Conservation (phyloP, 2,113 vertebrate species). For the Rhinopomastus cyanomelas region DNA sequence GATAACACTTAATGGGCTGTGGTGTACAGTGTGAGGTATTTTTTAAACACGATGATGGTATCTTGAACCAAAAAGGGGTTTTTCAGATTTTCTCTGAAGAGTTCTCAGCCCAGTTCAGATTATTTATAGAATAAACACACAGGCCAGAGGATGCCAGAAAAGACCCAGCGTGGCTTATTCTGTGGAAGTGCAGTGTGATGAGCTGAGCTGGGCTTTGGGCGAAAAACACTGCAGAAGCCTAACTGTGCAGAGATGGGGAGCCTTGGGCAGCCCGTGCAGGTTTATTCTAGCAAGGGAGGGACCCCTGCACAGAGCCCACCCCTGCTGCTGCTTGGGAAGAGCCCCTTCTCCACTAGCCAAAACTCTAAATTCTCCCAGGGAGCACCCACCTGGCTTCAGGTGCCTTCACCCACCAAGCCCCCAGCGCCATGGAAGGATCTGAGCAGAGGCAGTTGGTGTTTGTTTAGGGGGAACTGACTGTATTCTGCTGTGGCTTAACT, state of each 20-base stretch:
- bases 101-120: not conserved
- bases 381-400: not conserved
- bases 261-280: not conserved
- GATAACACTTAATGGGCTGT: not conserved
- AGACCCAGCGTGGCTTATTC: rapidly evolving
- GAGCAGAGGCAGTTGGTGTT: too few species aligned
- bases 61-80: not conserved
- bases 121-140: not conserved
- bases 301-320: not conserved
- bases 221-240: not conserved
- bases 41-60: not conserved
- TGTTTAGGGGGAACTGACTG: not conserved
- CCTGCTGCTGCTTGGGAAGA: rapidly evolving
- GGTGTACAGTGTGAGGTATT: not conserved
- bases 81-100: not conserved
- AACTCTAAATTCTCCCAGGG: not conserved
- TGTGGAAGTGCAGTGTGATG: rapidly evolving
- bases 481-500: not conserved
- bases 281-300: too few species aligned
- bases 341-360: rapidly evolving
- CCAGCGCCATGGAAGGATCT: rapidly evolving
- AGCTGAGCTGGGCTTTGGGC: not conserved
- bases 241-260: not conserved
- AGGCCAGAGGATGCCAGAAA: not conserved
- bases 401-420: too few species aligned